phyloP scores from a whole-genome alignment of 2,113 vertebrate species.

The Lamprotornis superbus region DNA sequence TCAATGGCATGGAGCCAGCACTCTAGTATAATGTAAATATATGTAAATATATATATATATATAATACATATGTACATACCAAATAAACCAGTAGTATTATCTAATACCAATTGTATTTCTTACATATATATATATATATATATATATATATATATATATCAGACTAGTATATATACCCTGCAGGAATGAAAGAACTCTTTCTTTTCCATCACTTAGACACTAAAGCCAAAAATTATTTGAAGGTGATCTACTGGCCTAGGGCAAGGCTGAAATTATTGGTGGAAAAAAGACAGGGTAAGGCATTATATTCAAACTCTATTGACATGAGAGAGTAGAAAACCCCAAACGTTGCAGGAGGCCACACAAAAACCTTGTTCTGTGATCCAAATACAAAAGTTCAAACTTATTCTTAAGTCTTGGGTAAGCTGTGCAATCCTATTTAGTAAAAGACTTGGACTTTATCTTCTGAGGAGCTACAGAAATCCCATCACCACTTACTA shows the following conservation, averaged over 20 bases:
- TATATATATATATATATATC: neutral
- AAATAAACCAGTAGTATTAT: neutral
- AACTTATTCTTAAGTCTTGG: too few species aligned
- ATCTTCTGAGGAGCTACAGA: neutral
- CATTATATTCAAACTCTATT: neutral
- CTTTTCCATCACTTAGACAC: neutral
- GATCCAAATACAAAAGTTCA: neutral
- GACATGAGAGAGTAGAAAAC: neutral
- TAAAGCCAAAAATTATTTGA: neutral
- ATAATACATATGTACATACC: accelerated
- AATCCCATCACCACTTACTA: neutral
- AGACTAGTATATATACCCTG: neutral
- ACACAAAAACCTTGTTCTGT: neutral
- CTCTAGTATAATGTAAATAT: neutral
- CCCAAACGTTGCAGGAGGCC: neutral
- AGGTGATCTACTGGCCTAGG: neutral
- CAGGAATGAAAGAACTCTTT: neutral
- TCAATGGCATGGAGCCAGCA: neutral
- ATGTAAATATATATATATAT: neutral
- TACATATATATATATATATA: too few species aligned
- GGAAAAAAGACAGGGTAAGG: neutral
- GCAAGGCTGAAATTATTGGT: neutral
- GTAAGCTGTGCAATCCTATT: neutral
- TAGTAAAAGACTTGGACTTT: neutral
- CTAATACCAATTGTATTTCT: neutral